Conservation (phyloP, 2,113 vertebrate species). For the Pachyramphus minor region DNA sequence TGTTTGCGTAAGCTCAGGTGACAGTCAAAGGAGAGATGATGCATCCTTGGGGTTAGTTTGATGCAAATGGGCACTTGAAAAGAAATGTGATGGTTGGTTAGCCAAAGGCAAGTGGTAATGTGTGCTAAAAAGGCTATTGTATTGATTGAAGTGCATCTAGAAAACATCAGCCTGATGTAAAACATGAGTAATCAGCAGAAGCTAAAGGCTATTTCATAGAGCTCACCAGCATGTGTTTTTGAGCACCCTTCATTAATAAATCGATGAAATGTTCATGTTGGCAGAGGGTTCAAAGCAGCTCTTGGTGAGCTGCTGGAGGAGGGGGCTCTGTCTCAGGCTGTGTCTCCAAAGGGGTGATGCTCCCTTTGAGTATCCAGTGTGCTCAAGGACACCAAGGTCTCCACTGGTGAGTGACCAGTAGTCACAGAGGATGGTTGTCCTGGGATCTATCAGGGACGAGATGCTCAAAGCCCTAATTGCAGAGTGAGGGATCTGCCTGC, state of each 20-base stretch:
- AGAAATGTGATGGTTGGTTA: slow-evolving; percentile 41
- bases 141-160: slow-evolving; percentile 55
- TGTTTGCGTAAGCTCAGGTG: not conserved
- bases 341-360: not conserved
- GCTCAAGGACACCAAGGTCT: not conserved
- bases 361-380: not conserved
- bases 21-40: not conserved
- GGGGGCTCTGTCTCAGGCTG: not conserved
- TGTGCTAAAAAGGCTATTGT: slow-evolving; percentile 41
- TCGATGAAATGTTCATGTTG: not conserved
- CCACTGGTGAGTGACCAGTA: not conserved
- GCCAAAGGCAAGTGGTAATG: not conserved
- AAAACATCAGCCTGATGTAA: slow-evolving; percentile 47
- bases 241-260: slow-evolving; percentile 42
- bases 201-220: slow-evolving; percentile 17
- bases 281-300: not conserved
- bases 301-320: not conserved
- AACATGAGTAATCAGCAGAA: slow-evolving; percentile 45
- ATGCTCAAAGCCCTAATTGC: not conserved
- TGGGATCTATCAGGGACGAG: not conserved
- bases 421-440: accelerated
- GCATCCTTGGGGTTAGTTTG: slow-evolving; percentile 19
- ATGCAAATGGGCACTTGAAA: slow-evolving; percentile 46
- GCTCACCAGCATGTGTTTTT: not conserved
- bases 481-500: not conserved